Conservation (phyloP, 2,113 vertebrate species). For the Neoarius graeffei region DNA sequence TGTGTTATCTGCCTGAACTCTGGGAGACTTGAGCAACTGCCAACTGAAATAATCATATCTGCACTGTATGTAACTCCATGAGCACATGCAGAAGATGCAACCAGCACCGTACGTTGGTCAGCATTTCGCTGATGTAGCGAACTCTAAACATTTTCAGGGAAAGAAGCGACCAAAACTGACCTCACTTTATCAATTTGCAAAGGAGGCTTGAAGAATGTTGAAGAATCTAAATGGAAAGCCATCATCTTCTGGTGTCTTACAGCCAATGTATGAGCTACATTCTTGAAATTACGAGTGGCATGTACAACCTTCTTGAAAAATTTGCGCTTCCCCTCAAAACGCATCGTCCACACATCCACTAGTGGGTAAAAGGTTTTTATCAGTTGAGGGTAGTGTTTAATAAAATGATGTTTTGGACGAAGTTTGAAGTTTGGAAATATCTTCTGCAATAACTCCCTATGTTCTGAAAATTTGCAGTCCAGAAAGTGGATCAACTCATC, state of each 20-base stretch:
- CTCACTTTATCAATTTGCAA: neutral
- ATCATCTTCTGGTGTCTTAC: conserved; percentile 39
- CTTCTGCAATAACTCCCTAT: too few relatives aligned
- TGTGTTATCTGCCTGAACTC: neutral
- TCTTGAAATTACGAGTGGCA: conserved; percentile 30
- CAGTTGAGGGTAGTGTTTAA: too few relatives aligned
- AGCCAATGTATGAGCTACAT: conserved; percentile 28
- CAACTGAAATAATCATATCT: neutral
- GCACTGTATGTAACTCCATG: neutral
- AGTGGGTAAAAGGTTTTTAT: too few relatives aligned
- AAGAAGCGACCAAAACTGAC: neutral
- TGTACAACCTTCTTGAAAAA: conserved; percentile 24
- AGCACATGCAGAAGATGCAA: neutral
- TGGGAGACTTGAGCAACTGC: neutral
- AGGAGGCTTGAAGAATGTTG: neutral
- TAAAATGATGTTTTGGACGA: too few relatives aligned
- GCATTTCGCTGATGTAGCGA: neutral
- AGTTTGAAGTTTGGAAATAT: too few relatives aligned
- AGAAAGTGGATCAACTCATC: too few relatives aligned
- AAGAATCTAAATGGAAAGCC: conserved; percentile 12
- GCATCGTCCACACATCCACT: too few relatives aligned
- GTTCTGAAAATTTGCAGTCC: too few relatives aligned
- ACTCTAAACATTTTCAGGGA: neutral
- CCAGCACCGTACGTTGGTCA: neutral
- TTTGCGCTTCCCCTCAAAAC: too few relatives aligned